Evolutionary conservation across 2,797 vertebrate genomes (phyloP), one percentile per base, ranked within the genome.

Genomic region (Dromococcyx pavoninus): DNA sequence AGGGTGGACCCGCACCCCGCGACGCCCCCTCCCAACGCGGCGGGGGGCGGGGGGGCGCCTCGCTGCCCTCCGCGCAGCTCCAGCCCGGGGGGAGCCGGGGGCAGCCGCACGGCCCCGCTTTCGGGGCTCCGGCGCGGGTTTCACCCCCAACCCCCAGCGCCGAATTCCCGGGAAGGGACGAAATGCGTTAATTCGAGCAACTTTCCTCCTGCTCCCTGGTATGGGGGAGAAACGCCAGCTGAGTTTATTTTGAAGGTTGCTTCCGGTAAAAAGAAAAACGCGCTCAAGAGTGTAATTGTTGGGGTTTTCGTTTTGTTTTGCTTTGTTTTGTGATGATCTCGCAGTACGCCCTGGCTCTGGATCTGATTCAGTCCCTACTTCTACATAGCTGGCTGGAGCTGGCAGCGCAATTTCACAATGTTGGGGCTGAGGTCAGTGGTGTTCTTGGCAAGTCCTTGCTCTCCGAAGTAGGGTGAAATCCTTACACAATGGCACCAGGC

Each of bases 321-420:
- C 30, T 54, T 37, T 53, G 66, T 82, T 82, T 61, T 72, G 75
- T 64, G 84, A 3, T 48, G 83, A 48, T 15, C 44, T 58, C 5
- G 16, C 74, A 65, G 74, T 61, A 33, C 25, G 37, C 86, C 5
- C 78, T 53, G 83, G 57, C 76, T 86, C 73, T 11, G 89, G 89
- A 12, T 77, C 62, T 74, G 70, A 56, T 86, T 66, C 93, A 71
- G 2, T 74, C 84, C 66, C 73, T 53, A 25, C 70, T 93, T 86
- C 35, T 37, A 15, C 80, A 46, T 51, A 66, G 91, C 89, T 82
- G 89, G 74, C 89, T 75, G 71, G 74, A 65, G 91, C 91, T 94
- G 94, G 93, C 95, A 91, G 91, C 73, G 61, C 91, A 24, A 91
- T 95, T 95, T 93, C 89, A 74, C 93, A 95, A 94, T 86, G 83